Evolutionary conservation across 2,888 invertebrate species (phyloP).

Genomic region (Troilus luridus): DNA sequence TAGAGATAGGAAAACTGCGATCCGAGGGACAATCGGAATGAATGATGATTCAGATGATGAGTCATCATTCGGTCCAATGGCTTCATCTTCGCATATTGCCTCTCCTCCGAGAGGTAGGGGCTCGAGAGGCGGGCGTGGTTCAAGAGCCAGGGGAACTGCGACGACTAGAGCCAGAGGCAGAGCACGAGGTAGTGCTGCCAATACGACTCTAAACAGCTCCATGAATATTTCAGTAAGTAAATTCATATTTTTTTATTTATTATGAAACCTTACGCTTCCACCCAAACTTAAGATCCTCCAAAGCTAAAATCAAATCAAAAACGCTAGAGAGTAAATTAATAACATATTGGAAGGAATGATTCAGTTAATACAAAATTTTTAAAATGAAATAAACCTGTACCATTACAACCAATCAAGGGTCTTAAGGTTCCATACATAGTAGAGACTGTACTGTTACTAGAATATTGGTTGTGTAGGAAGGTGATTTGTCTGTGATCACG

Average conservation of each 20-base stretch:
- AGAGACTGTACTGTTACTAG: too few relatives aligned
- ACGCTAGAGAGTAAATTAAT: too few relatives aligned
- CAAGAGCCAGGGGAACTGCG: constrained; percentile 62
- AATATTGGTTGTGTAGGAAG: too few relatives aligned
- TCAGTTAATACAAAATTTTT: too few relatives aligned
- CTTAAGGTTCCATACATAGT: too few relatives aligned
- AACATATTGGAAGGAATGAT: too few relatives aligned
- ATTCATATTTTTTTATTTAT: not conserved
- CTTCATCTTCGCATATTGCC: constrained; percentile 65
- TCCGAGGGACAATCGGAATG: not conserved
- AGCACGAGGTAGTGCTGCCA: constrained; percentile 64
- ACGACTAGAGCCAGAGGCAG: constrained; percentile 68
- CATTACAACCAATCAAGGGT: too few relatives aligned
- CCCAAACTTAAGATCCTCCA: too few relatives aligned
- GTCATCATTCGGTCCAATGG: constrained; percentile 30
- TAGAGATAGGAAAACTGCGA: not conserved
- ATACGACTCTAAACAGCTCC: not conserved
- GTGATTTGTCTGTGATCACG: too few relatives aligned
- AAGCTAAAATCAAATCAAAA: too few relatives aligned
- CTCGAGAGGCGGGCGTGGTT: constrained; percentile 64
- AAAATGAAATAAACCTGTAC: too few relatives aligned
- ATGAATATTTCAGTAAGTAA: constrained; percentile 56
- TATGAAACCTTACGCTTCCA: too few relatives aligned
- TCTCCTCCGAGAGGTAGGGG: constrained; percentile 66
- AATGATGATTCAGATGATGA: constrained; percentile 52